Evolutionary conservation across 2,888 invertebrate genomes (phyloP), one percentile per base, ranked within the genome.

Genomic region (Barypeithes pellucidus): DNA sequence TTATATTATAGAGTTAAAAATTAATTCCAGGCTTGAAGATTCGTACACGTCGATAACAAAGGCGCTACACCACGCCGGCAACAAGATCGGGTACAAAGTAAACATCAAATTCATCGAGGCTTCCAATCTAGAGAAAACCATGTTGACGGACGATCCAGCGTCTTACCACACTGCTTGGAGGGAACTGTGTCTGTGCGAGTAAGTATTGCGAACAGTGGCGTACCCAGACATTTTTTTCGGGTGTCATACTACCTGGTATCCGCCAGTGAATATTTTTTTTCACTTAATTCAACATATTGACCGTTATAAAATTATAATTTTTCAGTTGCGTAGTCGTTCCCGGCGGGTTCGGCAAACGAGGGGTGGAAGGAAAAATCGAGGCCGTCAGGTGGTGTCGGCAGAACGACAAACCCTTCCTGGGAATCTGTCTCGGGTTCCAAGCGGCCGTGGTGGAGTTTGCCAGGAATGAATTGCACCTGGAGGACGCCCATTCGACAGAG

Each of bases 401-500:
- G 81, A 96, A 94, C 61, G 91, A 93, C 59, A 95, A 94, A 83
- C 99, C 99, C 0, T 95, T 94, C 86, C 88, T 99, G 16, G 99
- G 99, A 0, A 96, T 99, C 78, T 99, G 99, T 83, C 89, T 99
- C n/a, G 99, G 99, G 4, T 89, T 99, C 75, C 99, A 99, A 89
- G 95, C 96, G 20, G 95, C 98, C 8, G 98, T 98, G 3, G 94
- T 99, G 80, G 99, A 99, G 87, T 98, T 94, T 84, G 92, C 97
- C 0, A 90, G 98, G 65, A 96, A 97, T 84, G 94, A 94, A 0
- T 86, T 98, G 0, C 89, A 50, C 14, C 85, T 94, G 69, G 87
- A 90, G 63, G 93, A 91, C 76, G 98, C 98, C 0, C 93, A 97
- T 81, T 94, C 94, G 2, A 94, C 95, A 0, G 99, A 80, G 67